Evolutionary conservation across 2,113 vertebrate genomes (phyloP).

Genomic region (Nerophis ophidion): DNA sequence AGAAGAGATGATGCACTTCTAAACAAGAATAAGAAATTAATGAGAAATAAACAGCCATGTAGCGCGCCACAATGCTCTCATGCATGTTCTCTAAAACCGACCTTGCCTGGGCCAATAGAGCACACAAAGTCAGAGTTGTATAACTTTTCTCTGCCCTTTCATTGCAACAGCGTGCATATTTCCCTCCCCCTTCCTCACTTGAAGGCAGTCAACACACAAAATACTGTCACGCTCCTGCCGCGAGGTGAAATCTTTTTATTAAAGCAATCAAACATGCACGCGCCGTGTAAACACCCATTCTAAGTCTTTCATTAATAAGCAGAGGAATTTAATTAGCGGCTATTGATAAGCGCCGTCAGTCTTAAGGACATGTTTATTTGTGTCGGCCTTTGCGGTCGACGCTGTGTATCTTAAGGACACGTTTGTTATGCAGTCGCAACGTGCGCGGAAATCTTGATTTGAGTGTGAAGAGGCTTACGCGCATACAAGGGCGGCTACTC

Average conservation of each 20-base stretch:
- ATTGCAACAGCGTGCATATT: background rate
- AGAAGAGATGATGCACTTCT: slow-evolving; percentile 7
- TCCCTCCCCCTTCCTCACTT: slow-evolving; percentile 12
- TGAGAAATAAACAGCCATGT: background rate
- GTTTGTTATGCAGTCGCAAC: slow-evolving; percentile 35
- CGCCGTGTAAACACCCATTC: slow-evolving; percentile 29
- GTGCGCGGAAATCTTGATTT: slow-evolving; percentile 52
- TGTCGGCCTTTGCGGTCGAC: slow-evolving; percentile 26
- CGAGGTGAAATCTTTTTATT: slow-evolving; percentile 64
- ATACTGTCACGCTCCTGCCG: slow-evolving; percentile 13
- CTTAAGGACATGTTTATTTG: slow-evolving; percentile 65
- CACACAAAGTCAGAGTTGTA: background rate
- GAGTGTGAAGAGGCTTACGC: slow-evolving; percentile 37
- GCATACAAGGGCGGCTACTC: background rate
- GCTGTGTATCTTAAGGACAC: slow-evolving; percentile 47
- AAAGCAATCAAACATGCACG: slow-evolving; percentile 47
- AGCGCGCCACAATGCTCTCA: slow-evolving; percentile 5
- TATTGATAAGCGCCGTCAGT: slow-evolving; percentile 63
- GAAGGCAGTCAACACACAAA: slow-evolving; percentile 14
- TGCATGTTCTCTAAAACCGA: background rate
- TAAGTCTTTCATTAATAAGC: slow-evolving; percentile 59
- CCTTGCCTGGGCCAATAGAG: slow-evolving; percentile 16
- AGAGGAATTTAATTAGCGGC: slow-evolving; percentile 67
- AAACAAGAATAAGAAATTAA: background rate
- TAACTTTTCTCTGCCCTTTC: background rate